These are phyloP conservation scores for Ivindomyrus marchei DNA, from an alignment of 2,113 vertebrate species.

Conservation along the genomic window DNA sequence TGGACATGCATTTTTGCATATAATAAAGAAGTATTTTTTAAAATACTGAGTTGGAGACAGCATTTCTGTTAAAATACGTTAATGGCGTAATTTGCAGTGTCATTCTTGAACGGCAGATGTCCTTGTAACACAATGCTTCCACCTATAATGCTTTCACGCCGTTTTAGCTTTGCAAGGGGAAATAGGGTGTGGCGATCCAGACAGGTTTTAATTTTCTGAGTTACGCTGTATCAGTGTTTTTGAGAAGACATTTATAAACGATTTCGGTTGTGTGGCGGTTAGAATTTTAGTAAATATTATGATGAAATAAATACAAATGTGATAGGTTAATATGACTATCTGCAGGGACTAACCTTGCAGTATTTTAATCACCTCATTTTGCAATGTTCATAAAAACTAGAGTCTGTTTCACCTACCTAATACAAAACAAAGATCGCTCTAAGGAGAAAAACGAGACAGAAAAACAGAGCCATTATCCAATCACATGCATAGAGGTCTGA, in stretches of 20 bases:
- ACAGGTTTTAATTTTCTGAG: not conserved
- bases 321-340: not conserved
- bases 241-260: not conserved
- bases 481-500: not conserved
- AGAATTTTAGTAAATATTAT: not conserved
- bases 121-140: constrained; percentile 2
- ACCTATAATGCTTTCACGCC: not conserved
- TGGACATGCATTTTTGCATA: not conserved
- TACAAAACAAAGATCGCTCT: not conserved
- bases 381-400: not conserved
- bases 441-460: not conserved
- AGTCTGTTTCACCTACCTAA: not conserved
- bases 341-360: not conserved
- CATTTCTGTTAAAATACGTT: not conserved
- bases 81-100: not conserved
- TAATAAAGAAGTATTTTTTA: not conserved
- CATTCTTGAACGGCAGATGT: constrained; percentile 14
- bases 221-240: not conserved
- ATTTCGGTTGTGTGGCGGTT: not conserved
- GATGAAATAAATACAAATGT: not conserved
- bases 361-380: not conserved
- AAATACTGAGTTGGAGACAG: not conserved
- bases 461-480: not conserved
- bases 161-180: not conserved
- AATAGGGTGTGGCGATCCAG: constrained; percentile 5